Percentiles rank a stretch among this genome's conserved stretches.
Evolutionary conservation across 2,113 vertebrate genomes (phyloP).

Genomic region (Zapornia atra): DNA sequence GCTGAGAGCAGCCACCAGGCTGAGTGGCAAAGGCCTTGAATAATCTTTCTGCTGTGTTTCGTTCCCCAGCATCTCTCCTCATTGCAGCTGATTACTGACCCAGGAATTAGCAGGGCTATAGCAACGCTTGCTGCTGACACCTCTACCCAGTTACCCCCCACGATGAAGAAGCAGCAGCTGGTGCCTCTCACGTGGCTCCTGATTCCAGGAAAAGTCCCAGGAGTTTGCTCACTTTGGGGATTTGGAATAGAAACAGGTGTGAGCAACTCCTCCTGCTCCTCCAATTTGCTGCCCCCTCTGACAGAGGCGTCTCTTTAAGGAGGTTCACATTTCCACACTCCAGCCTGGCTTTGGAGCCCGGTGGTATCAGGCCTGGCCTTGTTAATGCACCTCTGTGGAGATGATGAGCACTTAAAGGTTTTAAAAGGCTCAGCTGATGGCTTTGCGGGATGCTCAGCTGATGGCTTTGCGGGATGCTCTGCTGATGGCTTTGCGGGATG

Average conservation of each 20-base stretch:
- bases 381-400: slow-evolving; percentile 28
- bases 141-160: background rate
- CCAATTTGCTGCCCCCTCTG: background rate
- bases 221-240: background rate
- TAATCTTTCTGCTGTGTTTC: background rate
- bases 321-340: background rate
- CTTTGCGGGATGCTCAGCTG: background rate
- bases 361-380: background rate
- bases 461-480: background rate
- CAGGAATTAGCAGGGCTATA: background rate
- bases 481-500: background rate
- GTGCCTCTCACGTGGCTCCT: background rate
- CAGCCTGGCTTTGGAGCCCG: background rate
- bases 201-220: background rate
- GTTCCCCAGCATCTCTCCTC: background rate
- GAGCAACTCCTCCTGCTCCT: background rate
- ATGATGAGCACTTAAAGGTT: slow-evolving; percentile 29
- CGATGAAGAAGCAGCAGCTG: rapidly evolving
- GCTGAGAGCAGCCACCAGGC: background rate
- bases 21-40: background rate
- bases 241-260: background rate
- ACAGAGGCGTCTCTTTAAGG: background rate
- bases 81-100: background rate
- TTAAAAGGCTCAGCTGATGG: background rate
- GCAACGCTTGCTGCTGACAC: background rate